These are phyloP conservation scores for honey bee (Apis mellifera) DNA, from an alignment of 1,140 invertebrate genomes.

Conservation along the genomic window Amel_HAv3.1 CM009937.2:10174501-10175000, in stretches of 20 bases:
- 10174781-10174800: conserved; percentile 35
- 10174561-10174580: too few relatives aligned
- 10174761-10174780: conserved; percentile 47
- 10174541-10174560: too few relatives aligned
- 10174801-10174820: conserved; percentile 27
- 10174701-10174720: conserved; percentile 35
- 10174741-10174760: not conserved
- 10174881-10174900: conserved; percentile 13
- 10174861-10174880: conserved; percentile 40
- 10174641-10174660: not conserved
- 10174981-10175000: conserved; percentile 49
- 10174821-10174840: conserved; percentile 48
- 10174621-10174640: not conserved
- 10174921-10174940: conserved; percentile 51
- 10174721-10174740: conserved; percentile 45
- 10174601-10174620: too few relatives aligned
- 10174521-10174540: too few relatives aligned
- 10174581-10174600: too few relatives aligned
- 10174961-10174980: conserved; percentile 34
- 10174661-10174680: not conserved
- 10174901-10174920: not conserved
- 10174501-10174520: too few relatives aligned
- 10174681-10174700: not conserved
- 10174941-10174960: conserved; percentile 5
- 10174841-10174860: conserved; percentile 49